phyloP scores from a whole-genome alignment of 2,888 invertebrate genomes.

The Cynaeus angustus region DNA sequence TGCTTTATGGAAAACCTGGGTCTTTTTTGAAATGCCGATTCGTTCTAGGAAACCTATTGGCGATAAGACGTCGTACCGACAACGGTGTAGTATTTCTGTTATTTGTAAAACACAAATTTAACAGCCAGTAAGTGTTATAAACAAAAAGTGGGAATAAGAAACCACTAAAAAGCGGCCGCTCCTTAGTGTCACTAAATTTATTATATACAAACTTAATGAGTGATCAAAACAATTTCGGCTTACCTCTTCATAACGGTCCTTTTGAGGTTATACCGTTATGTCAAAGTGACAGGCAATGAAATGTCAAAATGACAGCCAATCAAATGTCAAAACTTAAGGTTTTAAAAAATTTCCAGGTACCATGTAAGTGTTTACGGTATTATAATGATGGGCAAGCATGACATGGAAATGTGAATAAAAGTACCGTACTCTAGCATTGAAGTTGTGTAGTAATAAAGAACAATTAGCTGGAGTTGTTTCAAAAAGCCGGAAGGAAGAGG shows the following conservation, averaged over 20 bases:
- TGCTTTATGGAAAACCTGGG: background rate
- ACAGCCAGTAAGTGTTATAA: slow-evolving; percentile 5
- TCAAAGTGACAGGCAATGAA: no score
- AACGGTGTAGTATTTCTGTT: slow-evolving; percentile 7
- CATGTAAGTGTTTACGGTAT: background rate
- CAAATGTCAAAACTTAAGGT: background rate
- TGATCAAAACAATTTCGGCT: no score
- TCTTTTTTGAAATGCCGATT: background rate
- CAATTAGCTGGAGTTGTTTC: slow-evolving; percentile 11
- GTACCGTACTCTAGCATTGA: slow-evolving; percentile 2
- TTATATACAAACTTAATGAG: slow-evolving; percentile 1
- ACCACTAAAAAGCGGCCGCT: slow-evolving; percentile 6
- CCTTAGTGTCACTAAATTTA: background rate
- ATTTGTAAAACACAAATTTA: slow-evolving; percentile 5
- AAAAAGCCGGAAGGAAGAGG: slow-evolving; percentile 43
- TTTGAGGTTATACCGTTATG: no score
- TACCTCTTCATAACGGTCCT: no score
- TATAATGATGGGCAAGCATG: slow-evolving; percentile 9
- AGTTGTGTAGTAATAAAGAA: slow-evolving; percentile 17
- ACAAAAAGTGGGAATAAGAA: no score
- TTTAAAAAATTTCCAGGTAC: background rate
- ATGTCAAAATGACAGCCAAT: no score
- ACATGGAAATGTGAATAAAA: slow-evolving; percentile 3
- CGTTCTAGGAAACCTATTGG: background rate
- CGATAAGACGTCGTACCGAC: slow-evolving; percentile 8